Evolutionary conservation across 2,113 vertebrate species (phyloP), one percentile per base, ranked within the genome.

Genomic region (Etheostoma cragini): DNA sequence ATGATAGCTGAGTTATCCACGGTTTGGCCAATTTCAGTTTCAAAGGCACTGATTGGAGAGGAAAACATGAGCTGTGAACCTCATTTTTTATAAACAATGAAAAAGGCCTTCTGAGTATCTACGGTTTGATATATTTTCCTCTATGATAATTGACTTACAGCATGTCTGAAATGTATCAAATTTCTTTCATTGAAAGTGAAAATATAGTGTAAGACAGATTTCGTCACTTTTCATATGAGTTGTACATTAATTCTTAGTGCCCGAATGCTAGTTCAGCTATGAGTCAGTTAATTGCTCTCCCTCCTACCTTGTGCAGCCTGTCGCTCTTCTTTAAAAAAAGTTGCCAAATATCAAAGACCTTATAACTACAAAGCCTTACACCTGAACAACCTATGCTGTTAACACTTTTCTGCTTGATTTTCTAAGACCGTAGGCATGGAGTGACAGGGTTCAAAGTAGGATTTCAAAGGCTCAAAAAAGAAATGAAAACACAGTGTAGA

Each of bases 291-390:
- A 89, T 80, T 89, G 54, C 74, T 82, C 78, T 70, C 46, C 30
- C 52, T 53, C 30, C 26, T 61, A 78, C 78, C 22, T 42, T 53
- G 26, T 47, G 66, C 22, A 64, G 30, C 26, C 70, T 30, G 21
- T 53, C 68, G 71, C n/a, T n/a, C 67, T 77, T 26, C 80, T 63
- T 84, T 78, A 76, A 75, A 69, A 69, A 26, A 82, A 80, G 26
- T 42, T 82, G 71, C 72, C 81, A 72, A 53, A 85, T 83, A 89
- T 88, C 82, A 90, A 90, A 89, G 86, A 62, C 67, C 58, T 68
- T 58, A 24, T 54, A 81, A 88, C 83, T 87, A 89, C 87, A 90
- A 89, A 90, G 87, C 58, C 16, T 71, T 33, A 71, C 56, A 80
- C 81, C 83, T 83, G 76, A 89, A 81, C 53, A 62, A 72, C 61